Evolutionary conservation across 2,113 vertebrate genomes (phyloP).

Genomic region (Harpagus bidentatus): DNA sequence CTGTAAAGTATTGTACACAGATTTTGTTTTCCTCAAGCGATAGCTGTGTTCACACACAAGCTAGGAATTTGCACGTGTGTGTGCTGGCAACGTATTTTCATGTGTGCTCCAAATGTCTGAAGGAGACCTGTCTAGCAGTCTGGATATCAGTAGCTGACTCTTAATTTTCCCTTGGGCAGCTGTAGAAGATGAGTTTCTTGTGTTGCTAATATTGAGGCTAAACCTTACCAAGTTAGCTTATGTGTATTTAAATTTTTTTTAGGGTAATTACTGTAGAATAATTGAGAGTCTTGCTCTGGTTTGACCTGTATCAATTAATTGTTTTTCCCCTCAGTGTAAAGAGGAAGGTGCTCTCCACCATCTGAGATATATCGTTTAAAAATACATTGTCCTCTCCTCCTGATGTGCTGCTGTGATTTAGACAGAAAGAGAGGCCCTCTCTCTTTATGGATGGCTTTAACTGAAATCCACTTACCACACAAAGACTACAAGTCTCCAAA

Average conservation of each 20-base stretch:
- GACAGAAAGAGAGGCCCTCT: not conserved
- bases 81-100: not conserved
- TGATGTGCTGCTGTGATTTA: not conserved
- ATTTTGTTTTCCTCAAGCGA: not conserved
- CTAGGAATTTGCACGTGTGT: not conserved
- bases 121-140: not conserved
- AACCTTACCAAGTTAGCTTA: not conserved
- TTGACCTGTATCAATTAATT: constrained; percentile 52
- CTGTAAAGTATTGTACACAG: not conserved
- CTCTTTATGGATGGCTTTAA: not conserved
- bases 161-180: not conserved
- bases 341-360: not conserved
- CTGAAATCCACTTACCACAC: not conserved
- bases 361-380: not conserved
- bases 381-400: not conserved
- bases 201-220: not conserved
- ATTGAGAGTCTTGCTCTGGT: constrained; percentile 17
- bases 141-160: not conserved
- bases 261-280: constrained; percentile 34
- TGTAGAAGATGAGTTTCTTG: not conserved
- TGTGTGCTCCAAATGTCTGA: not conserved
- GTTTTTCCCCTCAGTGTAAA: not conserved
- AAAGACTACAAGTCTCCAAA: not conserved
- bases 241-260: constrained; percentile 34
- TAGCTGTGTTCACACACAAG: not conserved